These are phyloP conservation scores for Onychomys torridus DNA, from an alignment of 2,797 vertebrate genomes.

Conservation along the genomic window DNA sequence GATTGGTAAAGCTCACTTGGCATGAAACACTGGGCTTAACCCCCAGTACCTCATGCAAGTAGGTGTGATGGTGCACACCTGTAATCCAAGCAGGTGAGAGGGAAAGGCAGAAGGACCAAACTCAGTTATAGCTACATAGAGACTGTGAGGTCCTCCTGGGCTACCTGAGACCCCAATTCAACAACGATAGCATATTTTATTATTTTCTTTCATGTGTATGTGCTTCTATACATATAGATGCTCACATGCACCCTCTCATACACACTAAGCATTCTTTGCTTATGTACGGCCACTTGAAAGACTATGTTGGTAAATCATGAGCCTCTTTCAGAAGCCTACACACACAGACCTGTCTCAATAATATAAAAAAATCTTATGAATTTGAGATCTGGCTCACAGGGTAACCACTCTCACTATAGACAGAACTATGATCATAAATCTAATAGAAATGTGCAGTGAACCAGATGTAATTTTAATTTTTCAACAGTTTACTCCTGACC, in stretches of 20 bases:
- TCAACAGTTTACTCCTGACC: neutral
- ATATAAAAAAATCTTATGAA: neutral
- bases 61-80: neutral
- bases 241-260: no score
- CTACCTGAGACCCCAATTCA: neutral
- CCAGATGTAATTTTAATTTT: conserved; percentile 46
- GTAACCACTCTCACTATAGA: neutral
- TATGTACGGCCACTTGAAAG: neutral
- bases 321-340: neutral
- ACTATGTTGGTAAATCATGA: neutral
- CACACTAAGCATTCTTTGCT: neutral
- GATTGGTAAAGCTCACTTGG: neutral
- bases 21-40: neutral
- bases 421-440: neutral
- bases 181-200: neutral
- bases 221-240: neutral
- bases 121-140: neutral
- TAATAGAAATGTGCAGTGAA: neutral
- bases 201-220: neutral
- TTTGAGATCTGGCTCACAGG: neutral
- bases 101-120: neutral
- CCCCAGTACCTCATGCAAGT: no score
- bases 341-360: neutral
- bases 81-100: neutral
- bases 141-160: neutral